These are phyloP conservation scores for Troides aeacus DNA, from an alignment of 2,888 invertebrate species.

Conservation along the genomic window DNA sequence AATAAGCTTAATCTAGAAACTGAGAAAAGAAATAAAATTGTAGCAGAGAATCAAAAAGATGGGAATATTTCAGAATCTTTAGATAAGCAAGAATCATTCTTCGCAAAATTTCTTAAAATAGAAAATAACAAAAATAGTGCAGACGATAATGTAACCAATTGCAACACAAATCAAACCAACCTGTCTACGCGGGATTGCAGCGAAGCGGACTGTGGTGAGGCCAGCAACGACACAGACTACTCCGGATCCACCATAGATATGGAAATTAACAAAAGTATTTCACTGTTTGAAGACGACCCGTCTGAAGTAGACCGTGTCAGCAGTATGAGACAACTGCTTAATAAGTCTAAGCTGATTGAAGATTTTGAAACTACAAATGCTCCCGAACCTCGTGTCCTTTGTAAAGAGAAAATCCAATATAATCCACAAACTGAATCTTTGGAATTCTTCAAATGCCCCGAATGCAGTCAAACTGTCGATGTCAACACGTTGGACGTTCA, in stretches of 20 bases:
- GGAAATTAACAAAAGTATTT: conserved; percentile 73
- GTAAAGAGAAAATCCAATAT: conserved; percentile 16
- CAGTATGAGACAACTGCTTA: conserved; percentile 59
- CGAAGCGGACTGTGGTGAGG: conserved; percentile 53
- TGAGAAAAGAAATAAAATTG: conserved; percentile 32
- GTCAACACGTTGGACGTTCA: conserved; percentile 83
- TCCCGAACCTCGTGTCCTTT: not conserved
- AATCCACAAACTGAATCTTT: conserved; percentile 29
- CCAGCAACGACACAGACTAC: conserved; percentile 65
- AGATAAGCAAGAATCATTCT: conserved; percentile 72
- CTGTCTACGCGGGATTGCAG: conserved; percentile 54
- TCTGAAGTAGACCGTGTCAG: conserved; percentile 53
- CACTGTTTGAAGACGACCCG: conserved; percentile 66
- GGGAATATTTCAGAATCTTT: conserved; percentile 43
- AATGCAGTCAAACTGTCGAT: conserved; percentile 82
- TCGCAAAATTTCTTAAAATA: conserved; percentile 61
- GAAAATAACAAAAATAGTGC: conserved; percentile 21
- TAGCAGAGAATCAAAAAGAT: conserved; percentile 31
- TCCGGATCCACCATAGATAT: conserved; percentile 71
- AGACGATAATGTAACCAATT: not conserved
- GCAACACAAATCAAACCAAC: conserved; percentile 28
- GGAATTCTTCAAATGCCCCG: conserved; percentile 74
- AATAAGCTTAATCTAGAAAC: conserved; percentile 19
- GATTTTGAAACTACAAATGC: conserved; percentile 19
- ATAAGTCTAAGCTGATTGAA: conserved; percentile 41